Base-by-base conservation (phyloP, 1,140 invertebrate species). In the Drosophila bifasciata region DNA sequence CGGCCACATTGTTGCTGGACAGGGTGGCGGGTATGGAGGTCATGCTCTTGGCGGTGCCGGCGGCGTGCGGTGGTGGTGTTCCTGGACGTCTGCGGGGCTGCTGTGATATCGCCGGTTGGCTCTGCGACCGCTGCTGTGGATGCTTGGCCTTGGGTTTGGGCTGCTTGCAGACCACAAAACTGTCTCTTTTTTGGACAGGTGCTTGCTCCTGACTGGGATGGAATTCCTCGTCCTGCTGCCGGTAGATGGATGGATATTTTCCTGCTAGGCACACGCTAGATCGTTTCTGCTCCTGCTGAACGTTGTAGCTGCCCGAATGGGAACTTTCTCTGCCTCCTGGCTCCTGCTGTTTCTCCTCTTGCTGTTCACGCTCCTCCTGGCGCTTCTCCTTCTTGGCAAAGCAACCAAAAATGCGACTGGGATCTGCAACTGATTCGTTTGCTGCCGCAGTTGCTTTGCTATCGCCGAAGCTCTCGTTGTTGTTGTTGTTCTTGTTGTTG, bases 1-100 rank as follows among this genome's bases (percentile, higher is more conserved):
- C 75, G 41, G 74, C 88, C 40, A 88, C 78, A 79, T 78, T 91
- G 39, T 90, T 91, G 71, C 83, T 88, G 17, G 83, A 88, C 49
- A 83, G 43, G 39, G 57, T 69, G 51, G 68, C 80, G 4, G 84
- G 84, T 80, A 89, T 90, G 36, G 84, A 89, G 49, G 75, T 76
- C 83, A 88, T 88, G 70, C 78, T 88, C 63, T 44, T 69, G 66
- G 71, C 32, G 13, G 61, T 40, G 25, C 9, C 32, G 32, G 28
- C 32, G 61, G 72, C 57, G 52, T 83, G 75, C n/a, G 80, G 64
- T 3, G 75, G 79, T 25, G 79, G 76, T 51, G 81, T 88, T 13
- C 70, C 79, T 41, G 77, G 78, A 53, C 83, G 83, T 58, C 75
- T 71, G 28, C 23, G 67, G 15, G 55, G 63, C 23, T 76, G 63